Evolutionary conservation across 2,113 vertebrate species (phyloP).

Genomic region (Psophia crepitans): DNA sequence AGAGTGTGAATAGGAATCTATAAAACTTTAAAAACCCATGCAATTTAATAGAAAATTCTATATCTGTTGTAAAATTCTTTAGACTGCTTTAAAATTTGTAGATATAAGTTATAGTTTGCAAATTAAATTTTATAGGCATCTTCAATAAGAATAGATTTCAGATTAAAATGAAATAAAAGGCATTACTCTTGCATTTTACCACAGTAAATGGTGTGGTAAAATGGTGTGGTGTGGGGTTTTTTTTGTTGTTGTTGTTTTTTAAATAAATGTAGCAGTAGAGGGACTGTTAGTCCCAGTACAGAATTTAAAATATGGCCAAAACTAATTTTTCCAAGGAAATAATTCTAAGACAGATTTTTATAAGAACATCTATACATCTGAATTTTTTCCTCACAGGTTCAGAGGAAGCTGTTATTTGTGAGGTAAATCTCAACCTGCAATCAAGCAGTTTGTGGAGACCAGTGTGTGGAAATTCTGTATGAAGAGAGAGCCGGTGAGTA

Average conservation of each 20-base stretch:
- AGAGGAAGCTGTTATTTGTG: neutral
- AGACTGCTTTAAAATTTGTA: neutral
- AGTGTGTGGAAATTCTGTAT: neutral
- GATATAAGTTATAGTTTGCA: neutral
- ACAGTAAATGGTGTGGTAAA: no score
- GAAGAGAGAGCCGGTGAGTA: neutral
- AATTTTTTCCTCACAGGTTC: neutral
- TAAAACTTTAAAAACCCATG: neutral
- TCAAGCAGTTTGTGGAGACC: neutral
- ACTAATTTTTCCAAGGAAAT: neutral
- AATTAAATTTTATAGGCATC: neutral
- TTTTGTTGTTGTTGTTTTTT: neutral
- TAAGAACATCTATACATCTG: neutral
- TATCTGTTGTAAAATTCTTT: neutral
- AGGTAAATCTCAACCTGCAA: neutral
- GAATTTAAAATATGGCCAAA: neutral
- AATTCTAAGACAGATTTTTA: neutral
- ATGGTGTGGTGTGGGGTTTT: accelerated
- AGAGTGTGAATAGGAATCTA: neutral
- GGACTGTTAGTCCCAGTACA: neutral
- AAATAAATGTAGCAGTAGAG: neutral
- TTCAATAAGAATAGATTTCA: neutral
- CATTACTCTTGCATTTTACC: neutral
- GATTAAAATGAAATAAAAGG: neutral
- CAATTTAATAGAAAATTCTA: neutral